Conservation (phyloP, 2,888 invertebrate species). For the Meteorus colon region DNA sequence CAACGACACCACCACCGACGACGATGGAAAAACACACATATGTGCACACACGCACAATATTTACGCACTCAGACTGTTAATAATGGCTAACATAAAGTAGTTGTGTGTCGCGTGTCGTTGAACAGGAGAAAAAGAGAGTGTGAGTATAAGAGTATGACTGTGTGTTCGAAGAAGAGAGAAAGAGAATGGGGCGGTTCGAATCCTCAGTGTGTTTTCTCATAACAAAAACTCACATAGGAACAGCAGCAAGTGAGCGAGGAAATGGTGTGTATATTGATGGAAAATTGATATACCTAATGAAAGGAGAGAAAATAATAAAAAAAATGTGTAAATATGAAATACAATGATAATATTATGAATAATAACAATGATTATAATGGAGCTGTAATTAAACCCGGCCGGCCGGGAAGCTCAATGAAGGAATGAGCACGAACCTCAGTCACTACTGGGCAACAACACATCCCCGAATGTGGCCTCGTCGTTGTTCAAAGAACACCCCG, state of each 20-base stretch:
- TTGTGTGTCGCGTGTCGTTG: constrained; percentile 29
- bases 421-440: constrained; percentile 54
- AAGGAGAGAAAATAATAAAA: constrained; percentile 11
- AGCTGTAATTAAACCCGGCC: constrained; percentile 42
- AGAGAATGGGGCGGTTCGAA: constrained; percentile 11
- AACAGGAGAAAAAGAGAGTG: constrained; percentile 13
- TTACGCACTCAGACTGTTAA: constrained; percentile 50
- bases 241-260: not conserved
- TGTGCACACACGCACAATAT: constrained; percentile 31
- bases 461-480: constrained; percentile 72
- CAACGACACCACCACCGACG: constrained; percentile 24
- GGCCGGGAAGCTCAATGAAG: constrained; percentile 45
- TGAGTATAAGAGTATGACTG: not conserved
- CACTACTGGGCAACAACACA: constrained; percentile 74
- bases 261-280: not conserved
- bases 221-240: constrained; percentile 29
- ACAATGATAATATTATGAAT: not conserved
- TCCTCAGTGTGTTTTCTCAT: constrained; percentile 37
- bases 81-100: constrained; percentile 36
- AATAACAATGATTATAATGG: constrained; percentile 6
- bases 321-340: constrained; percentile 1
- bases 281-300: constrained; percentile 7
- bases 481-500: constrained; percentile 68
- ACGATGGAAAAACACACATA: constrained; percentile 38
- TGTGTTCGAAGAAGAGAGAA: not conserved